A percentile compares a stretch with the other conserved stretches of the same genome.
phyloP scores from a whole-genome alignment of 2,113 vertebrate genomes.

The Elaphurus davidianus region DNA sequence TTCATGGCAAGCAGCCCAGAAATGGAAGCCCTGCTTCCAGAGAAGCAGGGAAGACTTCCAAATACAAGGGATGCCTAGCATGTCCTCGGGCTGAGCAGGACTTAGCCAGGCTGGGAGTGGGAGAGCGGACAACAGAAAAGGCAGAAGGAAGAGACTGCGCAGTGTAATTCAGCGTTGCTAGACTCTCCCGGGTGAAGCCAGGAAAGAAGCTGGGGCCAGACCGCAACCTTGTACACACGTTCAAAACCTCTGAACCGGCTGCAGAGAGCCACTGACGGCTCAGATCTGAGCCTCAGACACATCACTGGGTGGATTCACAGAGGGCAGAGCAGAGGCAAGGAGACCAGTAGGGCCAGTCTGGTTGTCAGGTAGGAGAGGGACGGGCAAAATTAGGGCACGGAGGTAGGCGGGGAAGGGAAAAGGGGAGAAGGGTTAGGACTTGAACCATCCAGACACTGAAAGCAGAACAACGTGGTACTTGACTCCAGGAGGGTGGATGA shows the following conservation, averaged over 20 bases:
- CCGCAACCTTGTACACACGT: too few relatives aligned
- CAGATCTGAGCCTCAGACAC: not conserved
- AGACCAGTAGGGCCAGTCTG: not conserved
- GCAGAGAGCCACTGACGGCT: not conserved
- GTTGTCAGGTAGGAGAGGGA: not conserved
- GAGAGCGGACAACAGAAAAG: not conserved
- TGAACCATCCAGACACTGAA: not conserved
- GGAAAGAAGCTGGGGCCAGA: not conserved
- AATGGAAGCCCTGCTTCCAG: not conserved
- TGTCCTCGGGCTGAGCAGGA: not conserved
- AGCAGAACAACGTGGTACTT: not conserved
- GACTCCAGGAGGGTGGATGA: not conserved
- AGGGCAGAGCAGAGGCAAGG: too few relatives aligned
- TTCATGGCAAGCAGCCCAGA: not conserved
- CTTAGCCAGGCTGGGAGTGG: not conserved
- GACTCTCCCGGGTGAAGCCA: not conserved
- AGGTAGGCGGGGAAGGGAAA: not conserved
- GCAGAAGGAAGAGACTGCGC: not conserved
- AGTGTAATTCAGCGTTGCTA: too few relatives aligned
- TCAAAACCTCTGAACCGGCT: not conserved
- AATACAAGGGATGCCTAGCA: not conserved
- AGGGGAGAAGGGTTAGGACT: not conserved
- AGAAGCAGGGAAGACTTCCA: not conserved
- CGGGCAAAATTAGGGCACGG: too few relatives aligned
- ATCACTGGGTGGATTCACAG: not conserved